Base-by-base conservation (phyloP, 2,113 vertebrate species). In the Leucoraja erinaceus region DNA sequence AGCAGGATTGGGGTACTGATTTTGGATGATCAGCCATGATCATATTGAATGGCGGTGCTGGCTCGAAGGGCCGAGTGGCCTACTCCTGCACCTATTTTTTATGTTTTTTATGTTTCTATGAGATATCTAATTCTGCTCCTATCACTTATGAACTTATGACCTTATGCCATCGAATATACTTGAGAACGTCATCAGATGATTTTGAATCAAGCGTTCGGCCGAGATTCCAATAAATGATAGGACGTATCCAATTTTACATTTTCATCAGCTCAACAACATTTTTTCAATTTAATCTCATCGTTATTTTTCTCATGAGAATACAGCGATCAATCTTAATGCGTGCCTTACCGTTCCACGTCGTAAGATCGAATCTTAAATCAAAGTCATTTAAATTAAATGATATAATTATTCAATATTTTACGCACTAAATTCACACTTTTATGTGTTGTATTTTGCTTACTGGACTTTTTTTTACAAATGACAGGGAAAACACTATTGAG, bases 161-260 rank as follows among this genome's bases (percentile, higher is more conserved):
- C 90, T 93, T 93, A 93, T 94, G 93, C 33, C 93, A 93, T 93
- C 94, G 93, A 63, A 94, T 77, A 20, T 38, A 56, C 16, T 93
- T 93, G 5, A 93, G 88, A 20, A 75, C 70, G 14, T 90, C 74
- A 63, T 79, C 7, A 10, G 88, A 92, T 11, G 92, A 91, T 3
- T 38, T 92, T 77, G 54, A 92, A 93, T 72, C 93, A 88, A 94
- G 81, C 59, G 93, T 93, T 54, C 93, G 79, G 70, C 93, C 94
- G 88, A 93, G 59, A 68, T 93, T 94, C 38, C 93, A 94, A 79
- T 33, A 66, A 86, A 31, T 86, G 0, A 86, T 63, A 61, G 56
- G 63, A 61, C 6, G 11, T 6, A 86, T 14, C 28, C n/a, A 63
- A 28, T 63, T 86, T 86, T 86, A 86, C 59, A 86, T 31, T 16